Evolutionary conservation across 2,888 invertebrate genomes (phyloP), one percentile per base, ranked within the genome.

Genomic region (Nymphalis c-album): DNA sequence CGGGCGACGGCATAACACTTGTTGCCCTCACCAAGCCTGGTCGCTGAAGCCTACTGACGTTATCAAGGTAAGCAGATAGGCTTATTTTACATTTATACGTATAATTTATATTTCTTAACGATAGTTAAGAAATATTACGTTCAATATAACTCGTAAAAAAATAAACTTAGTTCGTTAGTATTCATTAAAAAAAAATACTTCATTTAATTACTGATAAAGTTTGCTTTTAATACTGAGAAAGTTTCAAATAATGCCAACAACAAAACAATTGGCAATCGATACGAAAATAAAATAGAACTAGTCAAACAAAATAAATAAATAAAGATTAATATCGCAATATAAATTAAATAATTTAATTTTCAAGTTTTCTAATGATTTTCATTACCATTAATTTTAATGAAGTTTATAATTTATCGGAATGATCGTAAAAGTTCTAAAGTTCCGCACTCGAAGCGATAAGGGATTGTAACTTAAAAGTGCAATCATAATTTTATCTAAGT

Each of bases 1-100:
- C 87, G 84, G 83, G 77, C 82, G 82, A 81, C 84, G 84, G 82
- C 88, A 87, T 84, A 89, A 84, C 91, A 91, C 91, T 91, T 91
- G 91, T 92, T 91, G 91, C 88, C 84, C 73, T 73, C 80, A 74
- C 73, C 75, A 76, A 74, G 77, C 76, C 75, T 73, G 77, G 74
- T 80, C 76, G 78, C 77, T 74, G 75, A 71, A 72, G 77, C 78
- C 69, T 73, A 73, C 80, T 78, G 74, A 73, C 75, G 80, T 80
- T 81, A 74, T 70, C 74, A 84, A 91, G 85, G 91, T 91, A 81
- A 87, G 91, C 88, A 46, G 47, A 45, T 55, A 47, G 46, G 8
- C 26, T 55, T 60, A 47, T 47, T 53, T 46, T 31, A 20, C 6
- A 18, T 40, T 35, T n/a, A 13, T n/a, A 17, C 7, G 18, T 50